Percentiles rank a stretch among this genome's conserved stretches.
phyloP scores from a whole-genome alignment of 2,797 vertebrate genomes.

The Scolopax bukidnonensis region DNA sequence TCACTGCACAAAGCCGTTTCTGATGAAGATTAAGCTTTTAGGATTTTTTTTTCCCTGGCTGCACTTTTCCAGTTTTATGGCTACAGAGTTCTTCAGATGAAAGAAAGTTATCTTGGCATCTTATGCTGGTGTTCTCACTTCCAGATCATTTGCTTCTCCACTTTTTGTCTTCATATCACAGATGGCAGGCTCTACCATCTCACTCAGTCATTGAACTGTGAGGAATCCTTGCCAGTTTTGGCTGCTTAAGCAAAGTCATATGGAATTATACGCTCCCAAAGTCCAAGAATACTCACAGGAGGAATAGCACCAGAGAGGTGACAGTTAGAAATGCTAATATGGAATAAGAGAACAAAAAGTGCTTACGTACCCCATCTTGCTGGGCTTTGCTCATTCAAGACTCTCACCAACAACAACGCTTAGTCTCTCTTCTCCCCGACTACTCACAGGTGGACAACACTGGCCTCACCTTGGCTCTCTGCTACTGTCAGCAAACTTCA shows the following conservation, averaged over 20 bases:
- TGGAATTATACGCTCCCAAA: neutral
- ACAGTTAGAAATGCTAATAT: neutral
- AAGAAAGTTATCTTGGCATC: conserved; percentile 51
- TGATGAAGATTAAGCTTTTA: neutral
- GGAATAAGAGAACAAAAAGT: neutral
- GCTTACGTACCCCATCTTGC: neutral
- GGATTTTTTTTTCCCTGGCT: neutral
- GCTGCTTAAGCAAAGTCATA: conserved; percentile 38
- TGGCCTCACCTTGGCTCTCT: conserved; percentile 15
- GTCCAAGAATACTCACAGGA: conserved; percentile 40
- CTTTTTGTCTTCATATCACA: conserved; percentile 32
- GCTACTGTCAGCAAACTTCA: conserved; percentile 26
- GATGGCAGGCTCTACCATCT: conserved; percentile 50
- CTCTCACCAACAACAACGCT: neutral
- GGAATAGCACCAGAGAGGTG: conserved; percentile 5
- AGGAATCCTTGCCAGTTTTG: neutral
- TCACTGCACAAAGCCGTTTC: neutral
- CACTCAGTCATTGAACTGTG: neutral
- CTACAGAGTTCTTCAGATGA: conserved; percentile 8
- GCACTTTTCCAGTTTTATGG: conserved; percentile 20
- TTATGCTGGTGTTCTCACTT: neutral
- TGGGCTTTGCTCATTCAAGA: neutral
- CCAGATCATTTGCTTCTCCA: conserved; percentile 34
- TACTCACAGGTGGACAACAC: neutral
- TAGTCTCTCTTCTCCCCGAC: neutral